Percentiles rank a stretch among this genome's conserved stretches.
These are phyloP conservation scores for Matsumyia berberina DNA, from an alignment of 2,888 invertebrate species.

Conservation along the genomic window DNA sequence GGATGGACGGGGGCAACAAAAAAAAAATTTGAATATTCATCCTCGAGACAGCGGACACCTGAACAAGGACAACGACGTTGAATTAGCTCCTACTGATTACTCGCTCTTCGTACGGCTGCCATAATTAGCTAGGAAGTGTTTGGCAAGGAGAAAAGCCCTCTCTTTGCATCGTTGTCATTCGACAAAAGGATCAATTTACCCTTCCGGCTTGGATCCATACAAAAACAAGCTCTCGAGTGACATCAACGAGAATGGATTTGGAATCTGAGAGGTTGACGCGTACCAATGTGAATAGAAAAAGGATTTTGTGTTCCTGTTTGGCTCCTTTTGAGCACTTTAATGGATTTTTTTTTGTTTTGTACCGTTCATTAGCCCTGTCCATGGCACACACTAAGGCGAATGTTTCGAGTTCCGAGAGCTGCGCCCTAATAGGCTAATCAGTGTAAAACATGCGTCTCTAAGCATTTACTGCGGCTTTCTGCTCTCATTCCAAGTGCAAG, in stretches of 20 bases:
- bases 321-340: constrained; percentile 56
- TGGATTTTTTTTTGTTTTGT: constrained; percentile 67
- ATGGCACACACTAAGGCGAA: constrained; percentile 33
- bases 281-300: constrained; percentile 44
- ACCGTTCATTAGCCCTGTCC: constrained; percentile 72
- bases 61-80: constrained; percentile 60
- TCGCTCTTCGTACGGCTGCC: constrained; percentile 31
- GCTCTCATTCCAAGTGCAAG: constrained; percentile 62
- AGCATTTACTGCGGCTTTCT: constrained; percentile 49
- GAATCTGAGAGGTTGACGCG: constrained; percentile 64
- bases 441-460: constrained; percentile 58
- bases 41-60: constrained; percentile 65
- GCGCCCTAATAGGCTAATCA: constrained; percentile 66
- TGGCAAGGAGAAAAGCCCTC: constrained; percentile 52
- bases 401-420: constrained; percentile 69
- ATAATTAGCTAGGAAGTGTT: constrained; percentile 76
- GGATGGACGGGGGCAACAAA: constrained; percentile 29
- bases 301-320: constrained; percentile 9
- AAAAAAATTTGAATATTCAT: constrained; percentile 57
- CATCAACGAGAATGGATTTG: constrained; percentile 37
- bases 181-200: constrained; percentile 74
- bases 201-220: constrained; percentile 61
- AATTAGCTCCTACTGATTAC: constrained; percentile 75
- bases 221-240: constrained; percentile 52
- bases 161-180: constrained; percentile 14